Conservation (phyloP, 2,888 invertebrate genomes). For the Drosophila anceps region DNA sequence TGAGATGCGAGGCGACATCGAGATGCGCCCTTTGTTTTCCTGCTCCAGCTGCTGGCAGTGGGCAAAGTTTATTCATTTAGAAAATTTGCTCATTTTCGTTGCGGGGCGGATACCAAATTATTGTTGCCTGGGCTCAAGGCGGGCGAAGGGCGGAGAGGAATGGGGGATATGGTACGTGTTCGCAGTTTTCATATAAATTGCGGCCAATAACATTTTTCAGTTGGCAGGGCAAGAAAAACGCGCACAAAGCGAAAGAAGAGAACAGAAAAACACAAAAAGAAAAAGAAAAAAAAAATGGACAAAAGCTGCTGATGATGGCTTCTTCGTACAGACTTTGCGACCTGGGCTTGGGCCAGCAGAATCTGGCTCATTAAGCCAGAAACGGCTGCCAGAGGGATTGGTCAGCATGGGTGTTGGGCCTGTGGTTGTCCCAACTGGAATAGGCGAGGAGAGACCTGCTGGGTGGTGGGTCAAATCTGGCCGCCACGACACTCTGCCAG, state of each 20-base stretch:
- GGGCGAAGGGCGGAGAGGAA: background rate
- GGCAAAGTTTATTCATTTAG: conserved; percentile 82
- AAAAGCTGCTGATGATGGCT: conserved; percentile 82
- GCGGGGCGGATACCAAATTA: conserved; percentile 63
- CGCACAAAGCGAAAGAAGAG: conserved; percentile 65
- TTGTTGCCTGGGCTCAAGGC: conserved; percentile 41
- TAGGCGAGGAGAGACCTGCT: background rate
- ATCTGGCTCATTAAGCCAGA: conserved; percentile 80
- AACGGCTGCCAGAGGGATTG: conserved; percentile 25
- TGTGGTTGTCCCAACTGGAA: conserved; percentile 42
- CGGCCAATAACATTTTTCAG: conserved; percentile 82
- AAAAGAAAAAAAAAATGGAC: conserved; percentile 50
- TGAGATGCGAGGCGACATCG: conserved; percentile 66
- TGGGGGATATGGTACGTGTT: conserved; percentile 71
- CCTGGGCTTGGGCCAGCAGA: conserved; percentile 44
- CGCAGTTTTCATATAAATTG: conserved; percentile 82
- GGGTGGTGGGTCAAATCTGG: conserved; percentile 54
- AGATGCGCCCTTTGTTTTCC: conserved; percentile 63
- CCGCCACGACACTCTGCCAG: conserved; percentile 56
- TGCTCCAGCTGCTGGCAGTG: conserved; percentile 39
- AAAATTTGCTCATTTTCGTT: conserved; percentile 81
- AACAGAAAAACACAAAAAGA: conserved; percentile 35
- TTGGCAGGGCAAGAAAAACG: conserved; percentile 74
- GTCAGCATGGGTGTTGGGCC: conserved; percentile 59
- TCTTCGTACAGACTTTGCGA: conserved; percentile 46